Evolutionary conservation across 1,140 invertebrate species (phyloP), one percentile per base, ranked within the genome.

Genomic region (Drosophila tropicalis): DNA sequence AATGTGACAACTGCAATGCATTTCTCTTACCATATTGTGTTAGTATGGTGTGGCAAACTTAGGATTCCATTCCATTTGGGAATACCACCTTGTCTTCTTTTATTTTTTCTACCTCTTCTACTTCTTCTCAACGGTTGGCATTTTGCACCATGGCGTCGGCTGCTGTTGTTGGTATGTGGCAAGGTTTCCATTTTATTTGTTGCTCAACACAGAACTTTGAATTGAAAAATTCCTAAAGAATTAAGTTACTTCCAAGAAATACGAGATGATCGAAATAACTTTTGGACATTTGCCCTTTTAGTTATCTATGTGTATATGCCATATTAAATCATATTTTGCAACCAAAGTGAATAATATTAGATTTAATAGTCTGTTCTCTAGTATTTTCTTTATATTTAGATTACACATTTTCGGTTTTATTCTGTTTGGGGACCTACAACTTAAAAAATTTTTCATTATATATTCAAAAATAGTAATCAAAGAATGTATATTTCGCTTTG

Each of bases 1-100:
- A 87, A 69, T 73, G 65, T 77, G 65, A 67, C 76, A 79, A 76
- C 72, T 76, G 72, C 62, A 66, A 51, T 51, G 44, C 44, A 51
- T 51, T 51, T 51, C 44, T 51, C 17, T 51, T 51, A 12, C 44
- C 7, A 17, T 47, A 9, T 47, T 47, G 15, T 47, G 9, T 9
- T 47, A 47, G 44, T 19, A 22, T 51, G 44, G 44, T 51, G 44
- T 51, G 44, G 44, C 44, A 56, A 77, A 41, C 58, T 19, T 13
- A 40, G 58, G 41, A 68, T 76, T 66, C 41, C 40, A 22, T 19
- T 15, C 44, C 44, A 51, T 51, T 51, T 51, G 44, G 44, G 44
- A 51, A 51, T 51, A 39, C 36, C 36, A 39, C 36, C 36, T 39
- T 39, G 13, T 39, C 12, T 51, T 22, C 10, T 22, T 19, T 9